Percentiles rank a stretch among this genome's conserved stretches.
Conservation (phyloP, 1,140 invertebrate species). For the Dermatophagoides farinae region DNA sequence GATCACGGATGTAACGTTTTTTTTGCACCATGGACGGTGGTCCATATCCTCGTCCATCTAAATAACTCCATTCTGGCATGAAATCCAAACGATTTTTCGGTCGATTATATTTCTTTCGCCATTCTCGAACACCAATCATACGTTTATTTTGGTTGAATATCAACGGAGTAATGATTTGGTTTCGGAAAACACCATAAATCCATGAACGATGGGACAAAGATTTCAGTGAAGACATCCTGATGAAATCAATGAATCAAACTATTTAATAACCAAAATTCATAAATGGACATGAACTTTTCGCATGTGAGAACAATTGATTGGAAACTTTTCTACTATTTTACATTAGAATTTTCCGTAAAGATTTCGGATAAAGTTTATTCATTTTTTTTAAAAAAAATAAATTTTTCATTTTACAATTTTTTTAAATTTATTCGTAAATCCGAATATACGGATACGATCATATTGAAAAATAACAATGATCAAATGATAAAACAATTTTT, state of each 20-base stretch:
- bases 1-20: constrained; percentile 5
- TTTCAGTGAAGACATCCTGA: background rate
- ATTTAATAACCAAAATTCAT: background rate
- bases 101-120: constrained; percentile 5
- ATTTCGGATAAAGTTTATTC: background rate
- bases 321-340: background rate
- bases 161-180: background rate
- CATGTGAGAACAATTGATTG: background rate
- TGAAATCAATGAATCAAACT: background rate
- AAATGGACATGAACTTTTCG: background rate
- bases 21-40: constrained; percentile 8
- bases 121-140: background rate
- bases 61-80: constrained; percentile 9
- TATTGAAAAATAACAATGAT: background rate
- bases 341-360: constrained; percentile 30
- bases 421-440: background rate
- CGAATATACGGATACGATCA: background rate
- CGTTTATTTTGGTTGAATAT: background rate
- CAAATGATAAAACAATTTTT: background rate
- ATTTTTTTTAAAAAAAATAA: background rate
- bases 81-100: background rate
- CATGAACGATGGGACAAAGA: background rate
- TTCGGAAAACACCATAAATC: background rate
- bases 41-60: constrained; percentile 13
- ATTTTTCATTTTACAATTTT: background rate